Conservation (phyloP, 2,113 vertebrate genomes). For the Myotis yumanensis region DNA sequence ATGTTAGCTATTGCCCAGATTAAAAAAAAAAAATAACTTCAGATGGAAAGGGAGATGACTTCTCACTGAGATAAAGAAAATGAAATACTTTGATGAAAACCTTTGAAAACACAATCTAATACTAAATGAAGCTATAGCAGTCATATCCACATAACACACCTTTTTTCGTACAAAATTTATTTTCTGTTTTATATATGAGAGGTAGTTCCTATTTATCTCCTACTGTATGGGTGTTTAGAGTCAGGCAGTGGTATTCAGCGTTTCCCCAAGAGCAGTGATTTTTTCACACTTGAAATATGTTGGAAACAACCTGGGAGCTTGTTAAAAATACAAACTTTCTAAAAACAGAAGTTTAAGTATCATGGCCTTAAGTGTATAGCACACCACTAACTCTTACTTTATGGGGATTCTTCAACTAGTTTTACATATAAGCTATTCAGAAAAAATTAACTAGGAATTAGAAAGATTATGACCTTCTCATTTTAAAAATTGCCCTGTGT, state of each 20-base stretch:
- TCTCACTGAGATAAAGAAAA: not conserved
- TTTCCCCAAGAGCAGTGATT: not conserved
- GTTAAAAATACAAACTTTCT: constrained; percentile 9
- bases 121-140: not conserved
- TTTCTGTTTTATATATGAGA: not conserved
- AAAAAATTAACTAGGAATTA: not conserved
- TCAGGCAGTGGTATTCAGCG: not conserved
- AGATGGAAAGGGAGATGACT: not conserved
- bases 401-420: not conserved
- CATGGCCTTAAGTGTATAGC: not conserved
- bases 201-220: not conserved
- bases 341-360: not conserved
- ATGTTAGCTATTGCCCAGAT: not conserved
- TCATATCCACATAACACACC: not conserved
- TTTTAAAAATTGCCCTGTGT: not conserved
- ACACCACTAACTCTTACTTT: not conserved
- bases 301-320: not conserved
- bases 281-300: not conserved
- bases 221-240: not conserved
- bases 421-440: constrained; percentile 8
- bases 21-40: not conserved
- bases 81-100: not conserved
- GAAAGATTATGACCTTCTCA: not conserved
- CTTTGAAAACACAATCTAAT: not conserved
- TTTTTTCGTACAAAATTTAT: not conserved